Evolutionary conservation across 2,888 invertebrate genomes (phyloP), one percentile per base, ranked within the genome.

Genomic region (Eremobia ochroleuca): DNA sequence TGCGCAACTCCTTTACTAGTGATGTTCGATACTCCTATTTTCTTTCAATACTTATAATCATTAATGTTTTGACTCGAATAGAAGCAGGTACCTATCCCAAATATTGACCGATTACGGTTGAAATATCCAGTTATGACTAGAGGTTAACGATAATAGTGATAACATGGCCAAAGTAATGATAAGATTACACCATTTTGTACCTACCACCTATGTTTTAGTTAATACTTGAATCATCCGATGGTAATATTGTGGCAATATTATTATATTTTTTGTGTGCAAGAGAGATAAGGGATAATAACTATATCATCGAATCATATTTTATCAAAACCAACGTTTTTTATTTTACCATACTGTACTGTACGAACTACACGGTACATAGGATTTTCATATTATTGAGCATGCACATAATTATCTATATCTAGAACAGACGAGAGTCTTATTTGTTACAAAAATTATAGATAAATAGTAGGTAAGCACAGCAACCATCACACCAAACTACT

Each of bases 1-100:
- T 95, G 93, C 95, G 95, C 94, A 95, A 95, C 92, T 58, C 76
- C 72, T 78, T 75, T 59, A 73, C 76, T 90, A 89, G 90, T 88
- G 89, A 70, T 86, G 90, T 89, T 52, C 79, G 46, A 59, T 31
- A 59, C 43, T 69, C 28, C 55, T 73, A 66, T 64, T 83, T 78
- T 83, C 71, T 77, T 75, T 58, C 31, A 34, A 8, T 25, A 28
- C 3, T 3, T 43, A 25, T 4, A 15, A 31, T 4, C 4, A 31
- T 15, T n/a, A n/a, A 13, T 73, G 28, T 55, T 64, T 37, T 25
- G 18, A 62, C 0, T 18, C 62, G 25, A n/a, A 25, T 18, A 58
- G 40, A 18, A 55, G n/a, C n/a, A 55, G n/a, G n/a, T n/a, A n/a
- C n/a, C n/a, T n/a, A 55, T 11, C 4, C 18, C 4, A 49, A 58